Conservation (phyloP, 2,888 invertebrate species). For the Eupithecia pulchellata region DNA sequence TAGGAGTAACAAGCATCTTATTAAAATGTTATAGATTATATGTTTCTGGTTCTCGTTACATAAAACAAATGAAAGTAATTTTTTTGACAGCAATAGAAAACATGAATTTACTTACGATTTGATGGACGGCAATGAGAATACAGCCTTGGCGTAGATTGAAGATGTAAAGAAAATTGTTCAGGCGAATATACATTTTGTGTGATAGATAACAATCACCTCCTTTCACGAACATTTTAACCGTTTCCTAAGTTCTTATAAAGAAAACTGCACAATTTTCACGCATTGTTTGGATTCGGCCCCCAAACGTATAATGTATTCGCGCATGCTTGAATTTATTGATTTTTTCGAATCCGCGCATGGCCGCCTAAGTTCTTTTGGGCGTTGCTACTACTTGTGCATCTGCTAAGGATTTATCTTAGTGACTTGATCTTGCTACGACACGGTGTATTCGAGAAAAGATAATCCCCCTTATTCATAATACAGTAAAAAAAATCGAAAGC, state of each 20-base stretch:
- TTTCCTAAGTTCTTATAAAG: conserved; percentile 56
- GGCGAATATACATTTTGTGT: conserved; percentile 77
- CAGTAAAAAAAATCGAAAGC: no score
- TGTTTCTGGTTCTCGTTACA: neutral
- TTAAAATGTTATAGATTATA: neutral
- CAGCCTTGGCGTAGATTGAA: conserved; percentile 83
- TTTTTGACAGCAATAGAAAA: neutral
- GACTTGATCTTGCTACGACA: neutral
- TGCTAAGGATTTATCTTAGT: neutral
- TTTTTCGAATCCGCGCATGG: conserved; percentile 64
- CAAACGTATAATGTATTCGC: conserved; percentile 50
- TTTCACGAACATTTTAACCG: conserved; percentile 69
- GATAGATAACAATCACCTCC: conserved; percentile 75
- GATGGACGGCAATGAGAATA: conserved; percentile 83
- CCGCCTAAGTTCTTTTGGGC: conserved; percentile 25
- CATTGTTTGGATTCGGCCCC: conserved; percentile 66
- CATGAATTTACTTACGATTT: conserved; percentile 75
- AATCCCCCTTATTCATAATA: no score
- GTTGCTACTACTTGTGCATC: neutral
- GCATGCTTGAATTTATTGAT: conserved; percentile 77
- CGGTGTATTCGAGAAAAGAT: neutral
- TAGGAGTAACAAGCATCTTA: neutral
- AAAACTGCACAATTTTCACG: conserved; percentile 53
- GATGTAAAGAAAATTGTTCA: conserved; percentile 80
- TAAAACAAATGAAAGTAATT: neutral